phyloP scores from a whole-genome alignment of 1,140 invertebrate genomes.

The Chlorops oryzae region DNA sequence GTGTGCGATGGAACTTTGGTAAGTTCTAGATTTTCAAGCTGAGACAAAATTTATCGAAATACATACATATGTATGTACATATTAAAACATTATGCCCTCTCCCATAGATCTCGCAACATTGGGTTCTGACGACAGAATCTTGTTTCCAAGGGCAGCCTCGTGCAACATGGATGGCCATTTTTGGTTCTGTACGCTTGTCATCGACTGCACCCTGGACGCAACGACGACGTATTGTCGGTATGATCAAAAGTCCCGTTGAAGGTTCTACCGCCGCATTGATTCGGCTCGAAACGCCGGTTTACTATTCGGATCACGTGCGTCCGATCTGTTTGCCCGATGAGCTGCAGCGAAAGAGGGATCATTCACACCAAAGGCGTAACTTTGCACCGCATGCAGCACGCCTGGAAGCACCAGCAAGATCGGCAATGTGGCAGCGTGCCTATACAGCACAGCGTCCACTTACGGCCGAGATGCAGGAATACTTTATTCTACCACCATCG shows the following conservation, averaged over 20 bases:
- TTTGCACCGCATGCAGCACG: slow-evolving; percentile 38
- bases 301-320: slow-evolving; percentile 73
- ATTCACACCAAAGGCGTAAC: slow-evolving; percentile 28
- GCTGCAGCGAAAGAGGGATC: slow-evolving; percentile 32
- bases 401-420: slow-evolving; percentile 19
- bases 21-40: neutral
- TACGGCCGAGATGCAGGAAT: slow-evolving; percentile 39
- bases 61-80: neutral
- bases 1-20: slow-evolving; percentile 81
- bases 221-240: slow-evolving; percentile 70
- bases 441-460: slow-evolving; percentile 17
- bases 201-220: slow-evolving; percentile 81
- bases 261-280: slow-evolving; percentile 77
- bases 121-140: slow-evolving; percentile 81
- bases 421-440: neutral
- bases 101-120: slow-evolving; percentile 57
- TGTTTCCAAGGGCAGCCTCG: slow-evolving; percentile 85
- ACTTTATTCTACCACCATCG: slow-evolving; percentile 36
- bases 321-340: slow-evolving; percentile 69
- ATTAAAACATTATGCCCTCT: neutral
- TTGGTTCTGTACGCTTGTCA: slow-evolving; percentile 69
- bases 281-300: slow-evolving; percentile 68
- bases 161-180: slow-evolving; percentile 73
- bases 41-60: neutral
- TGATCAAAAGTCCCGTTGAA: slow-evolving; percentile 84